Conservation (phyloP, 2,888 invertebrate genomes). For the Endotricha flammealis region DNA sequence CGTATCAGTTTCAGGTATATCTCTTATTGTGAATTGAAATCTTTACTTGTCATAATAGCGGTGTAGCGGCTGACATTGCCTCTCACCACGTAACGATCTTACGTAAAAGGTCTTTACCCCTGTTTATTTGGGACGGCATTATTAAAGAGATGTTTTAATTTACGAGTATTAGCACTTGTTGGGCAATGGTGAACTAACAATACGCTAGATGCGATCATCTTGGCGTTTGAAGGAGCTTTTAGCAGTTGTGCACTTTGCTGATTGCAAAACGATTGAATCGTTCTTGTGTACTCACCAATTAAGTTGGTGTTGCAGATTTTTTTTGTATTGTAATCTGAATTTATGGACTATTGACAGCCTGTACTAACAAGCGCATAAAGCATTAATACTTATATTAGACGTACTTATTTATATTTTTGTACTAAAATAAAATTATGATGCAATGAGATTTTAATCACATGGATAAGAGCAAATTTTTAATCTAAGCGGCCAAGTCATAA, state of each 20-base stretch:
- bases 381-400: too few species aligned
- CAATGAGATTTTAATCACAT: too few species aligned
- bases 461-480: too few species aligned
- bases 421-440: too few species aligned
- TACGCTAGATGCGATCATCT: conserved; percentile 36
- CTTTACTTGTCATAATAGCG: conserved; percentile 55
- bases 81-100: conserved; percentile 73
- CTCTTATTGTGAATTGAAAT: conserved; percentile 35
- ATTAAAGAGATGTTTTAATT: conserved; percentile 68
- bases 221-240: conserved; percentile 45
- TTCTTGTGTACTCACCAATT: neutral
- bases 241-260: conserved; percentile 33
- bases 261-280: conserved; percentile 31
- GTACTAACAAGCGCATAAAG: too few species aligned
- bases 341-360: too few species aligned
- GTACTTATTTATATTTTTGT: too few species aligned
- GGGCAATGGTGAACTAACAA: conserved; percentile 44
- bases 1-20: conserved; percentile 19
- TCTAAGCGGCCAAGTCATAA: too few species aligned
- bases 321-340: too few species aligned
- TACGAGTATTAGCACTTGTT: conserved; percentile 60
- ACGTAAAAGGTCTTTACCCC: conserved; percentile 76
- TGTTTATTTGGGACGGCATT: conserved; percentile 71
- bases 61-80: conserved; percentile 70
- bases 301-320: too few species aligned